phyloP scores from a whole-genome alignment of 92 coral and sea anemone species.

The Blastomussa wellsi region DNA sequence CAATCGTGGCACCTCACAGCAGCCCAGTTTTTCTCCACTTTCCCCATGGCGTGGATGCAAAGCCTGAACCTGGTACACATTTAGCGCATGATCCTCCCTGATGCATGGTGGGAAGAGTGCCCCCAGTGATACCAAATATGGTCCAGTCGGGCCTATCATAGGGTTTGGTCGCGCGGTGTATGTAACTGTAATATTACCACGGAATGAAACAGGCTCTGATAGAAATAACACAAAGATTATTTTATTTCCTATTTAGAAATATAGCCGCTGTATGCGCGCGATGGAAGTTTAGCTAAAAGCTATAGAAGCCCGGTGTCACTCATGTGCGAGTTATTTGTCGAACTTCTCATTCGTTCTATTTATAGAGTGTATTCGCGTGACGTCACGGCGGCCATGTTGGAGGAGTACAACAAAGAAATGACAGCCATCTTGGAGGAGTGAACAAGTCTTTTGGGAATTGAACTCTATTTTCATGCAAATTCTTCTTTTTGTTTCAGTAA shows the following conservation, averaged over 20 bases:
- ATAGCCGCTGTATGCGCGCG: no score
- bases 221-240: not conserved
- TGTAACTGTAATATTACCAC: slow-evolving; percentile 37
- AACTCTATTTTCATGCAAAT: no score
- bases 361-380: no score
- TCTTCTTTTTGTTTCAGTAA: no score
- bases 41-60: not conserved
- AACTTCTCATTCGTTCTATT: no score
- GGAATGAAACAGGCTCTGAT: slow-evolving; percentile 52
- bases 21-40: slow-evolving; percentile 45
- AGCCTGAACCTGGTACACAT: slow-evolving; percentile 31
- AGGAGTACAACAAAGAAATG: no score
- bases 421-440: no score
- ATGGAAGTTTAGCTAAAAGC: no score
- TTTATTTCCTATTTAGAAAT: not conserved
- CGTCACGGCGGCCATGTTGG: no score
- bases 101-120: slow-evolving; percentile 70
- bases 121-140: slow-evolving; percentile 46
- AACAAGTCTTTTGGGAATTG: no score
- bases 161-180: slow-evolving; percentile 54
- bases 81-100: slow-evolving; percentile 54
- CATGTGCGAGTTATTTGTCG: no score
- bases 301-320: no score
- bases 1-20: slow-evolving; percentile 52
- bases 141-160: slow-evolving; percentile 47